phyloP scores from a whole-genome alignment of 2,888 invertebrate genomes.

The Melanostoma mellinum region DNA sequence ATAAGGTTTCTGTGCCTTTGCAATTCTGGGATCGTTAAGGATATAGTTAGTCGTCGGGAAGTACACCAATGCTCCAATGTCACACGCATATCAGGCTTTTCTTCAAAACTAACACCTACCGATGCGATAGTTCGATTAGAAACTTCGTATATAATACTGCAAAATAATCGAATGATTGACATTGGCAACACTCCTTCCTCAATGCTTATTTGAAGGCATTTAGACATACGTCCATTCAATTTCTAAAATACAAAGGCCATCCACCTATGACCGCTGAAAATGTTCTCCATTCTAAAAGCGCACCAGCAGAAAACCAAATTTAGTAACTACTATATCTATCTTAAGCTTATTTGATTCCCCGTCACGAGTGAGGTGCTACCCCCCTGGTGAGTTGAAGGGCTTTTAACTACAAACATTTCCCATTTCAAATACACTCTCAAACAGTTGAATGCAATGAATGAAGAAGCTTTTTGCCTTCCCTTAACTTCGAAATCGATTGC shows the following conservation, averaged over 20 bases:
- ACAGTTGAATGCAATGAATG: not conserved
- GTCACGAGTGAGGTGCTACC: slow-evolving; percentile 7
- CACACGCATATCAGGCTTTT: not conserved
- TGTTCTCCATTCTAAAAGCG: slow-evolving; percentile 22
- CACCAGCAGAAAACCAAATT: not conserved
- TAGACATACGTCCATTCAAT: slow-evolving; percentile 35
- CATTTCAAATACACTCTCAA: not conserved
- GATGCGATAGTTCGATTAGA: too few species aligned
- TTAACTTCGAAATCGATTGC: slow-evolving; percentile 46
- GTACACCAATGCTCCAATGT: not conserved
- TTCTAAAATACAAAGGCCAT: slow-evolving; percentile 63
- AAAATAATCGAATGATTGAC: not conserved
- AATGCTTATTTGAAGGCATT: slow-evolving; percentile 26
- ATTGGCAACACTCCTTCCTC: slow-evolving; percentile 51
- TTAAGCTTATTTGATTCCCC: slow-evolving; percentile 3
- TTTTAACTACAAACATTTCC: slow-evolving; percentile 16
- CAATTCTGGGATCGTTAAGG: too few species aligned
- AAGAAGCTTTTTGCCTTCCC: slow-evolving; percentile 35
- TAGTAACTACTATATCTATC: not conserved
- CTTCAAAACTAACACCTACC: too few species aligned
- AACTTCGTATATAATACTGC: not conserved
- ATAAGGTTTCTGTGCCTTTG: too few species aligned
- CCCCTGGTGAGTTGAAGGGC: slow-evolving; percentile 39
- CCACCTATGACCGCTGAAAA: slow-evolving; percentile 68
- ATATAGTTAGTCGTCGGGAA: too few species aligned